Base-by-base conservation (phyloP, 2,797 vertebrate genomes). In the Ctenochaetus hawaiiensis region DNA sequence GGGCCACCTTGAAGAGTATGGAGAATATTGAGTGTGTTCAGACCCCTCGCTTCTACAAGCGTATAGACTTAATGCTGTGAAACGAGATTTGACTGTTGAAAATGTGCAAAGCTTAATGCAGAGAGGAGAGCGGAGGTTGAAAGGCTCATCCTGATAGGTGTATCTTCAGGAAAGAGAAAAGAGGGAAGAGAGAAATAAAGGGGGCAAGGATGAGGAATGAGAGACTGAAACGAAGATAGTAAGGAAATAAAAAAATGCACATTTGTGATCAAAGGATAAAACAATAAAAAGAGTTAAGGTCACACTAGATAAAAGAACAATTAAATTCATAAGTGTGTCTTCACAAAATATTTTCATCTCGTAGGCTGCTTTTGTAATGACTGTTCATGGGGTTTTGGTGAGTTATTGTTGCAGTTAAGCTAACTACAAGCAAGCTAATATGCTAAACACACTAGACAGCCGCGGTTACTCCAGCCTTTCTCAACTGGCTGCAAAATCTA, bases 81-180 rank as follows among this genome's bases (percentile, higher is more conserved):
- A 90, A 91, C 84, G 69, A 77, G 80, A 52, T 73, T 70, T 89
- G 78, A 81, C 81, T 77, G 77, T 81, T 72, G 67, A 66, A 87
- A 86, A 89, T 84, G 76, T 88, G 81, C 74, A 62, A 79, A 67
- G 70, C 56, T 87, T 74, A 83, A 85, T 58, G 75, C 67, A 65
- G 64, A 45, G 61, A 64, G 53, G 61, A 76, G 59, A 78, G 63
- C 43, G 67, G 81, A 72, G 60, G 60, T 67, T 67, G 49, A 86
- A 84, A 90, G 52, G 52, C 66, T 77, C 67, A 26, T 80, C 17
- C 56, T 80, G 34, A 72, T 71, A 62, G 72, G 76, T 66, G 71
- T 47, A 23, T 66, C 62, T 22, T 41, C 43, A 39, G 65, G 62
- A 72, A 72, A 43, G 45, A 39, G 37, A 30, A 64, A 14, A 30